A percentile compares a stretch with the other conserved stretches of the same genome.
phyloP scores from a whole-genome alignment of 1,140 invertebrate genomes.

The Camponotus floridanus region DNA sequence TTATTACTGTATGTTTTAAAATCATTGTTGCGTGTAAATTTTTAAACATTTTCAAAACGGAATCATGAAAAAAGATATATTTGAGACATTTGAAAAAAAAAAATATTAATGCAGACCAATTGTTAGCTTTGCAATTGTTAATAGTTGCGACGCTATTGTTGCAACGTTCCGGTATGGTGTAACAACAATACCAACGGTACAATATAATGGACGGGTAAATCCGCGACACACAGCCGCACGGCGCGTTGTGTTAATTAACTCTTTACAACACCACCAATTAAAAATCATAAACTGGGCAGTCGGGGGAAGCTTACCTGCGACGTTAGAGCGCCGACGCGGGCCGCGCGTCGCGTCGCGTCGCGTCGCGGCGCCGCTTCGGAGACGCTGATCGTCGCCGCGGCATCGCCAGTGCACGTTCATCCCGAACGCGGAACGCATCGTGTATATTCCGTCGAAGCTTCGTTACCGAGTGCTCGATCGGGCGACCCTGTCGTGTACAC shows the following conservation, averaged over 20 bases:
- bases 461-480: conserved; percentile 20
- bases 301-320: conserved; percentile 16
- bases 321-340: conserved; percentile 72
- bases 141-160: conserved; percentile 32
- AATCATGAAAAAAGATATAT: background rate
- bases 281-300: conserved; percentile 50
- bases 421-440: conserved; percentile 69
- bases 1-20: background rate
- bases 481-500: conserved; percentile 28
- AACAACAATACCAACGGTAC: conserved; percentile 9
- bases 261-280: conserved; percentile 50
- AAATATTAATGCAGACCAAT: conserved; percentile 22
- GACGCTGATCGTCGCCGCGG: conserved; percentile 44
- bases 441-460: background rate
- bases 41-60: background rate
- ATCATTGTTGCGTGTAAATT: background rate
- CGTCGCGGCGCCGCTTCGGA: conserved; percentile 63
- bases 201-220: conserved; percentile 22
- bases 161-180: background rate
- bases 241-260: conserved; percentile 55
- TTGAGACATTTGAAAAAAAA: background rate
- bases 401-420: conserved; percentile 71
- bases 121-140: conserved; percentile 10
- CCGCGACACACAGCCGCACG: background rate
- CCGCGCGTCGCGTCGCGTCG: conserved; percentile 65